These are phyloP conservation scores for Apostichopus parvimensis DNA, from an alignment of 35 echinoderm and acorn worm species.

Conservation along the genomic window DNA sequence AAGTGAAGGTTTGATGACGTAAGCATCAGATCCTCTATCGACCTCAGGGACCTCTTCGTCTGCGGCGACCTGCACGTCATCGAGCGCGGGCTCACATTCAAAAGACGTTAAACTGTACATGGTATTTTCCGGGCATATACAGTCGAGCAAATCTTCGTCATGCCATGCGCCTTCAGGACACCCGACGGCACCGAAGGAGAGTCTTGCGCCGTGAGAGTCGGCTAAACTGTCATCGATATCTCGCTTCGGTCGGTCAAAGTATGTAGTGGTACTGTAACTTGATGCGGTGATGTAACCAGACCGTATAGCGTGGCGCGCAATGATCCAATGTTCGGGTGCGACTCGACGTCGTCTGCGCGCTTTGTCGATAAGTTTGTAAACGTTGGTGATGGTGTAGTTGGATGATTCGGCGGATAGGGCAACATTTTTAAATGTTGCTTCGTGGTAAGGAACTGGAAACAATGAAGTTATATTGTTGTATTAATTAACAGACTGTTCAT, in stretches of 20 bases:
- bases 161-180: conserved; percentile 69
- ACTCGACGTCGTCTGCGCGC: background rate
- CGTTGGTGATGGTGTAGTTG: conserved; percentile 77
- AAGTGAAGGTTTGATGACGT: conserved; percentile 9
- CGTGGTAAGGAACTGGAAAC: conserved; percentile 72
- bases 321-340: background rate
- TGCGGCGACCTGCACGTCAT: background rate
- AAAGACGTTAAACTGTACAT: conserved; percentile 48
- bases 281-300: background rate
- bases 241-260: conserved; percentile 24
- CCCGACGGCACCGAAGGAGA: conserved; percentile 51
- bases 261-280: background rate
- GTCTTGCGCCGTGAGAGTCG: conserved; percentile 39
- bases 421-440: conserved; percentile 64
- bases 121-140: conserved; percentile 61
- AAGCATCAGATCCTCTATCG: background rate
- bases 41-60: background rate
- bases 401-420: conserved; percentile 67
- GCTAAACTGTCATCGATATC: conserved; percentile 59
- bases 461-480: background rate
- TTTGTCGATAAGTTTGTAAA: conserved; percentile 67
- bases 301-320: conserved; percentile 35
- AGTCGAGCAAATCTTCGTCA: conserved; percentile 44
- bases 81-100: conserved; percentile 22
- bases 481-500: background rate